A percentile compares a stretch with the other conserved stretches of the same genome.
Conservation (phyloP, 2,113 vertebrate genomes). For the Paradoxurus hermaphroditus region DNA sequence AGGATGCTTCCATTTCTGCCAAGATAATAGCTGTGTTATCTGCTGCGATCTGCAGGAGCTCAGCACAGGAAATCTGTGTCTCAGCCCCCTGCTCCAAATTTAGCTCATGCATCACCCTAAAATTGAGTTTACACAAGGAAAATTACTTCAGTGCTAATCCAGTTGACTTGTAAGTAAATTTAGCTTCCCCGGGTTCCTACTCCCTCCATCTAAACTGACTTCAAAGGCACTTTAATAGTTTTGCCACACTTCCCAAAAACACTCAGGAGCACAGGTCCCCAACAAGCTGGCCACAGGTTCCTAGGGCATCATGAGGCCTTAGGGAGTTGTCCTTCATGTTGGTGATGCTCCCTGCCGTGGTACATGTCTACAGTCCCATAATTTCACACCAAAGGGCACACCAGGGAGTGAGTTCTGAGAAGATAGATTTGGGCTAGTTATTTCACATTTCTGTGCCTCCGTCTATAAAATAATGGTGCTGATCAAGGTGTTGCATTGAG, state of each 20-base stretch:
- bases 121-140: conserved; percentile 18
- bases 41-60: not conserved
- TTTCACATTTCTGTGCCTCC: not conserved
- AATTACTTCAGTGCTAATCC: conserved; percentile 8
- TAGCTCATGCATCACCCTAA: conserved; percentile 24
- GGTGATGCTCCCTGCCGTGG: not conserved
- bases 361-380: not conserved
- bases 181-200: not conserved
- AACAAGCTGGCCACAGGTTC: not conserved
- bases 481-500: not conserved
- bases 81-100: not conserved
- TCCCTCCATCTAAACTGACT: not conserved
- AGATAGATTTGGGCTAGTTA: not conserved
- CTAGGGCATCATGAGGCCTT: not conserved
- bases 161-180: conserved; percentile 21
- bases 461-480: not conserved
- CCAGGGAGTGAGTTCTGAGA: not conserved
- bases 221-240: not conserved
- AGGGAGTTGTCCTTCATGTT: not conserved
- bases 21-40: conserved; percentile 38
- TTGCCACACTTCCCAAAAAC: not conserved
- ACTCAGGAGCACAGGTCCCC: not conserved
- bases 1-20: conserved; percentile 24
- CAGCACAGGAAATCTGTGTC: conserved; percentile 1
- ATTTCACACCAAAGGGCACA: not conserved